A percentile compares a stretch with the other conserved stretches of the same genome.
Conservation (phyloP, 2,797 vertebrate species). For the Catamblyrhynchus diadema region DNA sequence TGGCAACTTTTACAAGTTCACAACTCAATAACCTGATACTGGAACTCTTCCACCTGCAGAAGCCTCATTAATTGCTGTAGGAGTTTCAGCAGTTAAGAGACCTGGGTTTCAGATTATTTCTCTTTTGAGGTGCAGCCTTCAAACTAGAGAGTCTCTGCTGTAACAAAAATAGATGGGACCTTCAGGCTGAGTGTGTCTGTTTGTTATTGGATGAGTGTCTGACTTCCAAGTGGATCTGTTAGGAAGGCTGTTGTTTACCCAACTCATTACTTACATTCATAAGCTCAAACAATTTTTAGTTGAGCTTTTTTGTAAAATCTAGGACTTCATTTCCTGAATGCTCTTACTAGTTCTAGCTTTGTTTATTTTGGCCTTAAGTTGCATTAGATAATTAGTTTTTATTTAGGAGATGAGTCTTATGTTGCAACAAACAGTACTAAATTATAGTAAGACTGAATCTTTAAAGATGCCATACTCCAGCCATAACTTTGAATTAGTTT, state of each 20-base stretch:
- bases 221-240: neutral
- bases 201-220: neutral
- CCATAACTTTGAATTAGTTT: constrained; percentile 25
- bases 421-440: constrained; percentile 45
- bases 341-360: constrained; percentile 30
- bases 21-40: constrained; percentile 38
- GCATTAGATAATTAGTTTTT: constrained; percentile 22
- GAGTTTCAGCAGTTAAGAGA: neutral
- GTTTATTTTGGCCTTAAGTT: constrained; percentile 30
- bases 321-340: constrained; percentile 40
- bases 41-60: constrained; percentile 35
- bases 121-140: neutral
- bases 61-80: constrained; percentile 23
- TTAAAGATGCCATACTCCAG: constrained; percentile 41
- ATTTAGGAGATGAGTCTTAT: constrained; percentile 55
- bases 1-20: constrained; percentile 24
- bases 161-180: neutral
- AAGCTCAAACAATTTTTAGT: neutral
- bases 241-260: constrained; percentile 1
- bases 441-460: constrained; percentile 53
- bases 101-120: constrained; percentile 14
- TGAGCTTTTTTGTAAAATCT: constrained; percentile 7
- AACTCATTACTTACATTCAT: neutral
- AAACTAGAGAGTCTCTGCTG: neutral
- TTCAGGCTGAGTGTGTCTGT: neutral